Base-by-base conservation (phyloP, 92 coral and sea anemone genomes). In the Muricea muricata region DNA sequence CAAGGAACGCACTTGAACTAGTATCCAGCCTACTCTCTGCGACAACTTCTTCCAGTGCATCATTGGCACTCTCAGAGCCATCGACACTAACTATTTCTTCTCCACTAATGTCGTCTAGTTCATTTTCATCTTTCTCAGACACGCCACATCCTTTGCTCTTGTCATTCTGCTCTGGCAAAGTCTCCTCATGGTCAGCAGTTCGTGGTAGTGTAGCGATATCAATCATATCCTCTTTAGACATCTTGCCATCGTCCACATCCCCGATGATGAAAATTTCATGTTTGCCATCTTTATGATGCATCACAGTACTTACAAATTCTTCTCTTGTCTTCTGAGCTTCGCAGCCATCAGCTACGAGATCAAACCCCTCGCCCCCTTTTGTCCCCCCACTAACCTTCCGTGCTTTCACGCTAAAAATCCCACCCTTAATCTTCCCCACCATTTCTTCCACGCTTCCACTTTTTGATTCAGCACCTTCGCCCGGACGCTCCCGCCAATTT, bases 261-360 rank as follows among this genome's bases (percentile, higher is more conserved):
- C 70, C 70, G 1, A 63, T 39, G 12, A 63, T 39, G 30, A 63
- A 10, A 63, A 63, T 63, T 39, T 63, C 70, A 63, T n/a, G n/a
- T n/a, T n/a, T n/a, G n/a, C 37, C 30, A 10, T 63, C 60, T 9
- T 17, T 45, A 25, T 10, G 37, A 6, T 28, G 35, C 14, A 24
- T 20, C 7, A 63, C 70, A 63, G 37, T 25, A 15, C 30, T 63
- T 4, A 63, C 1, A 63, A 63, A 63, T 32, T 26, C 37, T 39
- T 63, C 70, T 2, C 35, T 63, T 32, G 39, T 25, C 3, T 32
- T 63, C 6, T 6, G 70, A 4, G 70, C 35, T 21, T 28, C 0
- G 70, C 70, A 26, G 70, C 13, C 21, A 10, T 63, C 70, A 3
- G 28, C 30, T 6, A 28, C 8, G 15, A 25, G 30, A 15, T 39